Base-by-base conservation (phyloP, 2,113 vertebrate species). In the Ondatra zibethicus region DNA sequence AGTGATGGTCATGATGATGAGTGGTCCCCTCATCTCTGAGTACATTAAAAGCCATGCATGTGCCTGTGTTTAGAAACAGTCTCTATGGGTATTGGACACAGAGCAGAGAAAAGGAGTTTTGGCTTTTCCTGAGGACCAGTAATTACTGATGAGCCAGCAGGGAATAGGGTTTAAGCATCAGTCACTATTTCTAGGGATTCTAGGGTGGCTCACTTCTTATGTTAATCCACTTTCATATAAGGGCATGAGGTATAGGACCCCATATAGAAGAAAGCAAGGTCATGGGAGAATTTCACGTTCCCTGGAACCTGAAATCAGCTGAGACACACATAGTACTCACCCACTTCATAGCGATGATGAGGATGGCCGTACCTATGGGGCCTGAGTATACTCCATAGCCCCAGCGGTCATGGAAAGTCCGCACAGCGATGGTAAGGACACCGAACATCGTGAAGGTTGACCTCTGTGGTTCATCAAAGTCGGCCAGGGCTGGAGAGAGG, bases 311-410 rank as follows among this genome's bases (percentile, higher is more conserved):
- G 5, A n/a, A n/a, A n/a, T 1, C 70, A 0, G 1, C 0, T 0
- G 25, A 19, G 75, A 36, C 9, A 0, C 4, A 0, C 27, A 9
- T 13, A 1, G 77, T 19, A 98, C 98, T 2, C 96, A 99, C 99
- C 99, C 99, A 99, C 98, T 99, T 99, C 27, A 99, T 98, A 0
- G 99, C 98, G 85, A 99, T 99, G 97, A 99, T 98, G 96, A 99
- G 99, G 70, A 99, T 98, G 0, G 99, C 99, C 0, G 99, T 99
- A 21, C 99, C 99, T 0, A 99, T 99, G 17, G 99, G 99, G 52
- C 99, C 99, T 0, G 99, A 99, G 98, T 99, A 99, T 94, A 99
- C 99, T 0, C 99, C 99, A 0, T 99, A 99, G 88, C 99, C 99
- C 98, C 98, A 98, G 93, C 99, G 99, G 95, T 99, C 99, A 0